These are phyloP conservation scores for Anguilla anguilla DNA, from an alignment of 2,797 vertebrate genomes.

Conservation along the genomic window DNA sequence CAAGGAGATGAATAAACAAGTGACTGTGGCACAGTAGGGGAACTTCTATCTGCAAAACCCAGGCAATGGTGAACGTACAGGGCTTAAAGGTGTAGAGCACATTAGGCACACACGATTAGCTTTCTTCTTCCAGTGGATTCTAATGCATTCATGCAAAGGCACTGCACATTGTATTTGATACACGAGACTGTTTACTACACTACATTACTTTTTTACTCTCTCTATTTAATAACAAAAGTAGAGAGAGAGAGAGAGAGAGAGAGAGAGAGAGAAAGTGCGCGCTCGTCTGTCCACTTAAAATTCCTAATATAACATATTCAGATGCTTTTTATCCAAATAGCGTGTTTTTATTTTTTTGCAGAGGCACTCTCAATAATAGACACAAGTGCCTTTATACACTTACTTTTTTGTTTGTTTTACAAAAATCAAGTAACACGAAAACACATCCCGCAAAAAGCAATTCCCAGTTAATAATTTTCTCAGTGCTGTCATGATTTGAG, in stretches of 20 bases:
- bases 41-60: conserved; percentile 30
- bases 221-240: background rate
- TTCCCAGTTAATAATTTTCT: background rate
- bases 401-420: background rate
- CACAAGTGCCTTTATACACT: background rate
- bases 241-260: background rate
- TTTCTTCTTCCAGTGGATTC: background rate
- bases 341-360: background rate
- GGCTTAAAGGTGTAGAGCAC: background rate
- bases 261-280: background rate
- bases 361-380: background rate
- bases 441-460: background rate
- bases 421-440: background rate
- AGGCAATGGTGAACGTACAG: conserved; percentile 18
- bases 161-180: background rate
- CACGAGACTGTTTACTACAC: background rate
- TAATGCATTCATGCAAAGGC: background rate
- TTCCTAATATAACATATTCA: background rate
- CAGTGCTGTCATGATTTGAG: background rate
- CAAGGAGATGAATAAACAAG: conserved; percentile 42
- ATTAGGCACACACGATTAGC: conserved; percentile 27
- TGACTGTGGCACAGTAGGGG: conserved; percentile 28
- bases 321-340: conserved; percentile 5
- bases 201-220: background rate
- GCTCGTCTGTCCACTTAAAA: background rate